Conservation (phyloP, 2,113 vertebrate species). For the Aspidoscelis tigris region DNA sequence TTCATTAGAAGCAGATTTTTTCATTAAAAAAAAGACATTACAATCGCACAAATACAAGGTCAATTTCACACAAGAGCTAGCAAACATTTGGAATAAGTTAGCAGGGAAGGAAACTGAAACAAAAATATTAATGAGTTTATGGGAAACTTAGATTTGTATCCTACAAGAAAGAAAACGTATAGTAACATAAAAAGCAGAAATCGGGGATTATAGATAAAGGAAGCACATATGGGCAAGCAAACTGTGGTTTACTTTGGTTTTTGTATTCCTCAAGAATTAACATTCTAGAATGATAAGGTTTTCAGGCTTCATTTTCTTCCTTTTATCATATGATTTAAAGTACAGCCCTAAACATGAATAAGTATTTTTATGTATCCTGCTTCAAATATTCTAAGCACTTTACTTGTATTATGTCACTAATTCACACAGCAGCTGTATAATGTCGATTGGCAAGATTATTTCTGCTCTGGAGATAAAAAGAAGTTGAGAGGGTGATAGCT, state of each 20-base stretch:
- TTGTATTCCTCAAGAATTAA: background rate
- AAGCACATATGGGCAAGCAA: background rate
- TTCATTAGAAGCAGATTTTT: constrained; percentile 5
- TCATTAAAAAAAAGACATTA: background rate
- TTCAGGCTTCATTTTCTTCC: constrained; percentile 2
- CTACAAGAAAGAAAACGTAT: constrained; percentile 29
- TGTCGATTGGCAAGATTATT: too few relatives aligned
- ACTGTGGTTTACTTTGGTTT: background rate
- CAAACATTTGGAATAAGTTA: constrained; percentile 22
- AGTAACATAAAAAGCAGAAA: background rate
- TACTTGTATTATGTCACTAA: background rate
- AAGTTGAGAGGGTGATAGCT: background rate
- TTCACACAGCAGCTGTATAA: background rate
- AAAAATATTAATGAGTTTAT: constrained; percentile 30
- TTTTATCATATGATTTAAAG: constrained; percentile 3
- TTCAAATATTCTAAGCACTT: background rate
- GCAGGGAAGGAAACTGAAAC: constrained; percentile 21
- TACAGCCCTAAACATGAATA: background rate
- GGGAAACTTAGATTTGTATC: background rate
- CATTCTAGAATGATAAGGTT: constrained; percentile 9
- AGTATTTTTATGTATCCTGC: background rate
- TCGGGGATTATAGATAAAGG: constrained; percentile 9
- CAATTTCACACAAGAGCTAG: constrained; percentile 8
- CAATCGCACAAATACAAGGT: background rate
- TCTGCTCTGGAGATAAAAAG: background rate